Percentiles rank a stretch among this genome's conserved stretches.
Conservation (phyloP, 2,888 invertebrate genomes). For the Polylopha cassiicola region DNA sequence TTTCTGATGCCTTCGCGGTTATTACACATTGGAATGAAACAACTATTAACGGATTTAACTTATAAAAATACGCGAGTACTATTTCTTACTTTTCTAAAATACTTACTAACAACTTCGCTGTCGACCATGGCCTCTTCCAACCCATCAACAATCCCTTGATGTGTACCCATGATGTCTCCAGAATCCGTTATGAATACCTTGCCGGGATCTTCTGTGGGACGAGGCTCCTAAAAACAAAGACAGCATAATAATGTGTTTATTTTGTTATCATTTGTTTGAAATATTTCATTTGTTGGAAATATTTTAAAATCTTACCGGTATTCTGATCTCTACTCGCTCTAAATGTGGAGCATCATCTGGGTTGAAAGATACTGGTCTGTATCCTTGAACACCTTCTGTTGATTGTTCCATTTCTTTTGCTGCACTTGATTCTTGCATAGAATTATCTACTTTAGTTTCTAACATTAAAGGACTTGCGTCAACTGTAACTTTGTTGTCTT, state of each 20-base stretch:
- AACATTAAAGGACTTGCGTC: neutral
- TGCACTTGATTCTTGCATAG: conserved; percentile 1
- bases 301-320: conserved; percentile 22
- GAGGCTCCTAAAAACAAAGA: conserved; percentile 3
- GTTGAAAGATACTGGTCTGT: conserved; percentile 34
- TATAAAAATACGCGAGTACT: conserved; percentile 14
- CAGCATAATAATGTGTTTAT: neutral
- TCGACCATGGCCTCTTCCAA: conserved; percentile 50
- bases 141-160: conserved; percentile 53
- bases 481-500: conserved; percentile 3
- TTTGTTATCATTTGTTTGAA: neutral
- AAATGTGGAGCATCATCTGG: conserved; percentile 28
- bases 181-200: conserved; percentile 38
- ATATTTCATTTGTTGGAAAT: neutral
- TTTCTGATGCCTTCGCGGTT: neutral
- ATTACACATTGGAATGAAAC: too few relatives aligned
- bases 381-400: conserved; percentile 30
- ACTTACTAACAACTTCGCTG: conserved; percentile 53
- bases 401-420: conserved; percentile 10
- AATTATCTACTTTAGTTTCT: conserved; percentile 1
- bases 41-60: too few relatives aligned
- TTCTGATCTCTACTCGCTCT: conserved; percentile 14
- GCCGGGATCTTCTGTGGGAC: conserved; percentile 20
- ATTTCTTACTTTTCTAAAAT: neutral
- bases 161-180: conserved; percentile 46